A percentile compares a stretch with the other conserved stretches of the same genome.
phyloP scores from a whole-genome alignment of 2,113 vertebrate genomes.

The Proteles cristata region DNA sequence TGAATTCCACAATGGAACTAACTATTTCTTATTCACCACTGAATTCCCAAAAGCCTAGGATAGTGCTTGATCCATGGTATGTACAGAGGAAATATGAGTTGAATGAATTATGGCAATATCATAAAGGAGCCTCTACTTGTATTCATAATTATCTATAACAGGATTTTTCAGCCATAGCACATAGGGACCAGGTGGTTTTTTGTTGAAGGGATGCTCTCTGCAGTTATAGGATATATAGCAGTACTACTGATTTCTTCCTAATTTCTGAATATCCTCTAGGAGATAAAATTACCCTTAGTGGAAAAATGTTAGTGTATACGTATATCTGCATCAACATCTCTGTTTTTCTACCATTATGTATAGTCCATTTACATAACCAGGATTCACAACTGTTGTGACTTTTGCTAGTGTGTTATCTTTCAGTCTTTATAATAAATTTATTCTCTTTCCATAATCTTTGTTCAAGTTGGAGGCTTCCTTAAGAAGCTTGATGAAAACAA shows the following conservation, averaged over 20 bases:
- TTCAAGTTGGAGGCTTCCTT: not conserved
- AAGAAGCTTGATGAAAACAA: not conserved
- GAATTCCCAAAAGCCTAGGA: not conserved
- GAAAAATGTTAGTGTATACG: not conserved
- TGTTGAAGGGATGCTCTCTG: not conserved
- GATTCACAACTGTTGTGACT: not conserved
- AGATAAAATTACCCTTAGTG: not conserved
- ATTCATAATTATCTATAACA: not conserved
- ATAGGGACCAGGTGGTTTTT: not conserved
- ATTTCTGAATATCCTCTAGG: not conserved
- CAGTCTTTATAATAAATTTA: not conserved
- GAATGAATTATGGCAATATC: not conserved
- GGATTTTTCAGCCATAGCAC: not conserved
- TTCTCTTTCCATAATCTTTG: not conserved
- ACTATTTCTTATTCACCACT: not conserved
- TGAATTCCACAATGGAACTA: not conserved
- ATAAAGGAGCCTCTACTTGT: not conserved
- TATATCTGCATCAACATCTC: not conserved
- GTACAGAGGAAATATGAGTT: not conserved
- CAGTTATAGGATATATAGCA: not conserved
- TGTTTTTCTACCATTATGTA: not conserved
- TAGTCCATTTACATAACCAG: not conserved
- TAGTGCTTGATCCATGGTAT: not conserved
- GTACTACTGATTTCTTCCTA: not conserved
- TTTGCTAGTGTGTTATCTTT: not conserved